phyloP scores from a whole-genome alignment of 1,140 invertebrate species.

The Pectinophora gossypiella region DNA sequence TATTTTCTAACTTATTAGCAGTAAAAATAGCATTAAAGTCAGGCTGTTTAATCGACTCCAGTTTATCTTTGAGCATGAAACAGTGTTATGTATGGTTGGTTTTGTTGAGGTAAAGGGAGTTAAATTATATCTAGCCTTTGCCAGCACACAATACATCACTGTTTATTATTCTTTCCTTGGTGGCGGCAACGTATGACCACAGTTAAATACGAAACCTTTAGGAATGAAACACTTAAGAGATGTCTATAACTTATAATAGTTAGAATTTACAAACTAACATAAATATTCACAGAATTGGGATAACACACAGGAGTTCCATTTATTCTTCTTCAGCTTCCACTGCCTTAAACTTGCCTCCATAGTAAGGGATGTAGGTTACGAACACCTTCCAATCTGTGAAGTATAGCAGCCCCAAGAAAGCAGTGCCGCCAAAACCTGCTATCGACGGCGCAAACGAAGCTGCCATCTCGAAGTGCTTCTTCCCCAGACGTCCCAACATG shows the following conservation, averaged over 20 bases:
- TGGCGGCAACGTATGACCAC: no score
- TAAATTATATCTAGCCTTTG: no score
- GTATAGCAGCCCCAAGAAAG: conserved; percentile 77
- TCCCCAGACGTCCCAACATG: conserved; percentile 54
- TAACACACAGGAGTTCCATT: not conserved
- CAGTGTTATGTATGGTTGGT: no score
- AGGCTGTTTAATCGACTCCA: no score
- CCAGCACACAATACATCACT: no score
- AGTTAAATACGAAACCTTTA: no score
- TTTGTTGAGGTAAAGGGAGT: no score
- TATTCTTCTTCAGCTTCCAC: conserved; percentile 45
- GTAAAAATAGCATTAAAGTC: no score
- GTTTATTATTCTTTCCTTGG: no score
- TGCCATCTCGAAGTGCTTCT: conserved; percentile 48
- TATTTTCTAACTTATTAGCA: no score
- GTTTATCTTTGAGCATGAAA: no score
- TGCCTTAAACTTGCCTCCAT: conserved; percentile 82
- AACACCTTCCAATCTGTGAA: conserved; percentile 87
- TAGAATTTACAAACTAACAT: not conserved
- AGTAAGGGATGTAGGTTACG: conserved; percentile 83
- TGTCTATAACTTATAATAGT: not conserved
- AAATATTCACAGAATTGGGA: not conserved
- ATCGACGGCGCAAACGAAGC: conserved; percentile 67
- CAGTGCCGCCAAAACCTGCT: conserved; percentile 78
- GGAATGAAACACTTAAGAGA: no score